Percentiles rank a stretch among this genome's conserved stretches.
These are phyloP conservation scores for Apamea epomidion DNA, from an alignment of 2,888 invertebrate species.

Conservation along the genomic window DNA sequence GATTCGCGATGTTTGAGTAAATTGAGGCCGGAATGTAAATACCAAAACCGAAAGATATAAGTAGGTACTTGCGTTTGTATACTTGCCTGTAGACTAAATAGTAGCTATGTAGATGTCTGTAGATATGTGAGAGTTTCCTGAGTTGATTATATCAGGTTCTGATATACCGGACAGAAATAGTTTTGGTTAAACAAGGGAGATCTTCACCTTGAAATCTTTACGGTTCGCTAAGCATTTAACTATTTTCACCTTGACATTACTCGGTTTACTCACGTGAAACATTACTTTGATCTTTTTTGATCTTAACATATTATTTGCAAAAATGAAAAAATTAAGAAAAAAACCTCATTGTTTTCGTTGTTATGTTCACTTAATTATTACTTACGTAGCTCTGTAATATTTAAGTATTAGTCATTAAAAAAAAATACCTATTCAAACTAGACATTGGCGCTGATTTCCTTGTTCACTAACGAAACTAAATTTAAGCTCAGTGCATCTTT, in stretches of 20 bases:
- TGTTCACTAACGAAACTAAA: too few species aligned
- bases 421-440: background rate
- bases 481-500: too few species aligned
- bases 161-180: conserved; percentile 27
- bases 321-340: background rate
- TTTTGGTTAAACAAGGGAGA: conserved; percentile 39
- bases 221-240: conserved; percentile 40
- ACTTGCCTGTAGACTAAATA: conserved; percentile 24
- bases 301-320: too few species aligned
- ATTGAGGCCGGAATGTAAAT: too few species aligned
- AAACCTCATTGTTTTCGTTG: background rate
- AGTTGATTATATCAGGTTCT: background rate
- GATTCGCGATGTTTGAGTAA: too few species aligned
- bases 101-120: background rate
- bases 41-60: too few species aligned
- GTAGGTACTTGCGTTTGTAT: background rate
- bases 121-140: background rate
- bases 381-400: background rate
- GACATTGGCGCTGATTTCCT: too few species aligned
- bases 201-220: conserved; percentile 48
- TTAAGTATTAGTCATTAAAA: background rate
- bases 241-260: conserved; percentile 39
- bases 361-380: background rate
- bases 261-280: conserved; percentile 24
- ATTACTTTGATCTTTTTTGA: background rate